Evolutionary conservation across 2,888 invertebrate genomes (phyloP).

Genomic region (Xestia sexstrigata): DNA sequence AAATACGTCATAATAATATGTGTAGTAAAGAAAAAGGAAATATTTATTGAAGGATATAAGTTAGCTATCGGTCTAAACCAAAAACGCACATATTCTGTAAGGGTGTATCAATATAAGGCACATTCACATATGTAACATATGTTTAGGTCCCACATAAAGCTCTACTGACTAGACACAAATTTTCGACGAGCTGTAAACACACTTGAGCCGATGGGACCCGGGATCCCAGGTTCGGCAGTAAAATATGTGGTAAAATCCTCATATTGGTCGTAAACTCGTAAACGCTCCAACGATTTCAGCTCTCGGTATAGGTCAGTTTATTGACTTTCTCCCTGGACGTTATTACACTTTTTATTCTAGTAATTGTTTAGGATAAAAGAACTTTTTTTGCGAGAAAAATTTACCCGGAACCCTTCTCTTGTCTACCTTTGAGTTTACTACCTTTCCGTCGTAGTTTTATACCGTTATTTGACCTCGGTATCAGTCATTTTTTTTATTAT

Average conservation of each 20-base stretch:
- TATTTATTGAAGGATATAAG: neutral
- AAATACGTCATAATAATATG: neutral
- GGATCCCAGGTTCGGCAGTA: neutral
- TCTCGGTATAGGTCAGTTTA: neutral
- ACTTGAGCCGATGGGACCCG: neutral
- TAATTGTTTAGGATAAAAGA: constrained; percentile 16
- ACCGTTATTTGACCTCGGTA: constrained; percentile 48
- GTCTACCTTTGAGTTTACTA: constrained; percentile 24
- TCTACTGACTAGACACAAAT: neutral
- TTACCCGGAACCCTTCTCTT: constrained; percentile 61
- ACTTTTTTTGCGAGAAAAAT: constrained; percentile 13
- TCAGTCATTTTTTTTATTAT: constrained; percentile 12
- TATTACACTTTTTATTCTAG: neutral
- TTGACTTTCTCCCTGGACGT: neutral
- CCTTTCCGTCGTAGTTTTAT: constrained; percentile 33
- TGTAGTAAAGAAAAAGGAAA: neutral
- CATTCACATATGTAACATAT: neutral
- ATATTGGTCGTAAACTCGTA: neutral
- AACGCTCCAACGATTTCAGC: neutral
- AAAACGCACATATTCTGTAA: neutral
- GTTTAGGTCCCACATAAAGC: neutral
- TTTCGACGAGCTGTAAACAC: neutral
- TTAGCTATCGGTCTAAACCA: neutral
- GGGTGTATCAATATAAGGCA: neutral
- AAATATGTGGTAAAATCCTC: neutral